phyloP scores from a whole-genome alignment of 2,888 invertebrate genomes.

The Melinopterus prodromus region DNA sequence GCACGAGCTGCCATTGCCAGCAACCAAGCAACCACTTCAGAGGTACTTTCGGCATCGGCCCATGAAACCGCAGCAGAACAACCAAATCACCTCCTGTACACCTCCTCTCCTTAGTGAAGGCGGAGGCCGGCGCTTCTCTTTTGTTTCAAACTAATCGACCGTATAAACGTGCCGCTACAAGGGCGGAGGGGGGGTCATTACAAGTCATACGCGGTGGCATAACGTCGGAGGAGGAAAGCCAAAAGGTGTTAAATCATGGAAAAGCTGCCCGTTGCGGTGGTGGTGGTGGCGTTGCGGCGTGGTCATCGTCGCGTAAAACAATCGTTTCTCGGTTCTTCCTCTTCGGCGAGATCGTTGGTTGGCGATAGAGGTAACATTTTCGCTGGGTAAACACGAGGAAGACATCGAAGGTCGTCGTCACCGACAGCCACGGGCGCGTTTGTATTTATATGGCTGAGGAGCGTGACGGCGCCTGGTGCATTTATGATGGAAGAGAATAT shows the following conservation, averaged over 20 bases:
- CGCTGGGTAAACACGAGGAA: neutral
- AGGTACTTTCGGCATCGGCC: conserved; percentile 35
- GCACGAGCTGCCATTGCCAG: conserved; percentile 16
- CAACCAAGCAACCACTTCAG: conserved; percentile 20
- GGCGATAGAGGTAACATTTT: neutral
- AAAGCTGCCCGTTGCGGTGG: neutral
- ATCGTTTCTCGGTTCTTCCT: neutral
- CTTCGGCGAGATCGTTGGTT: neutral
- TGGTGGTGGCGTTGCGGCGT: neutral
- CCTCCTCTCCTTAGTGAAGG: conserved; percentile 28
- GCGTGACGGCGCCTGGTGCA: neutral
- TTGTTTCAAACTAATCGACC: conserved; percentile 51
- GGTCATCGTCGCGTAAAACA: neutral
- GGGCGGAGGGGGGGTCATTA: conserved; percentile 35
- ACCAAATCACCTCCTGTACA: conserved; percentile 33
- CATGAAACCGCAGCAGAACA: conserved; percentile 48
- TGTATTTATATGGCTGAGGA: neutral
- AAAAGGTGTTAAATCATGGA: conserved; percentile 28
- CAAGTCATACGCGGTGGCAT: conserved; percentile 19
- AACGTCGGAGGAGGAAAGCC: conserved; percentile 18
- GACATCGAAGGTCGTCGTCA: neutral
- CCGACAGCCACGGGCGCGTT: neutral
- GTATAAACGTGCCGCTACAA: conserved; percentile 43
- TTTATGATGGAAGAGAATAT: neutral
- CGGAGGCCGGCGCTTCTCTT: conserved; percentile 42